Evolutionary conservation across 92 coral and sea anemone genomes (phyloP), one percentile per base, ranked within the genome.

Genomic region (Epizoanthus stellaris): DNA sequence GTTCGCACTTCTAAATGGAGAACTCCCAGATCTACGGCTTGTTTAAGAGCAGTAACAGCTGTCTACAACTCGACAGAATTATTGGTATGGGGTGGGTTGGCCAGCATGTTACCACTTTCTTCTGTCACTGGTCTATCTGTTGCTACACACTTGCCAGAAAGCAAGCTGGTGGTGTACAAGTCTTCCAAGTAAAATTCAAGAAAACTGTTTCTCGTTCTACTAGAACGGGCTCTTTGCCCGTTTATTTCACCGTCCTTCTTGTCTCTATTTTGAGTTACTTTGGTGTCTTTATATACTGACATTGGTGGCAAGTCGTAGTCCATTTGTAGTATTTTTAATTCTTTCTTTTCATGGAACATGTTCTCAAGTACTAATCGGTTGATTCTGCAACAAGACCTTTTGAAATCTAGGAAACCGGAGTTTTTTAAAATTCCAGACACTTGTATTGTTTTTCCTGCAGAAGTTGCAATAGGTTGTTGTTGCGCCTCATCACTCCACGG

Each of bases 201-300:
- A 84, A 67, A 5, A 88, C 79, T 0, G 70, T 88, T 30, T 56
- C 5, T 49, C 67, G 66, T 25, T 84, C 67, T 12, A 71, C 73
- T 1, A n/a, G 21, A 0, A 25, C 43, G 49, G 0, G 79, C 91
- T 19, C 6, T 6, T 47, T 88, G 91, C 3, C 91, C 91, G 42
- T 88, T 88, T 0, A 88, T 88, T 3, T 83, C 88, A 7, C 85
- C 80, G 6, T 39, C 67, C 20, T 16, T 15, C 49, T 88, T 88
- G 75, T 88, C 70, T 13, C 88, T 15, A 61, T 86, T 86, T 52
- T 66, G 68, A 3, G 85, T 13, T 15, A 85, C 87, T 2, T 70
- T 16, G 57, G 70, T 69, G n/a, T 56, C 36, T 5, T 4, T 20
- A 42, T 16, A 87, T 2, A 87, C 61, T 3, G 53, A 52, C 17